These are phyloP conservation scores for Notamacropus eugenii DNA, from an alignment of 2,797 vertebrate species.

Conservation along the genomic window DNA sequence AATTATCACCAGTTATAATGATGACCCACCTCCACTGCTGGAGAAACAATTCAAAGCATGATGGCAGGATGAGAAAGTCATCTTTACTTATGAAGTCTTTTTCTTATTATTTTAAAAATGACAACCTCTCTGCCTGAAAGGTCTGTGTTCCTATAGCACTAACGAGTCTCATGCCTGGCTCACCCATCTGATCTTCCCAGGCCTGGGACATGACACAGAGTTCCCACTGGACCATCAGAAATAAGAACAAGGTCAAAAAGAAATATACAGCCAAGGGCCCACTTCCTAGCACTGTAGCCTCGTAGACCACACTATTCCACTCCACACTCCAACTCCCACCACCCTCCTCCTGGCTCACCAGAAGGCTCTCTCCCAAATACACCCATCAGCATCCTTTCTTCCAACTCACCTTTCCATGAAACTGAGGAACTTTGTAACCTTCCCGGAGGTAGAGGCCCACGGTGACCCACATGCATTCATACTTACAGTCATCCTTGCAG, in stretches of 20 bases:
- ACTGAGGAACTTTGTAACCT: conserved; percentile 94
- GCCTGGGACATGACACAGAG: neutral
- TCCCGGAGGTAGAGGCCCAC: conserved; percentile 94
- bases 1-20: neutral
- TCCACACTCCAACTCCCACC: neutral
- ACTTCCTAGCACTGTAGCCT: neutral
- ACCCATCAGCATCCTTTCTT: neutral
- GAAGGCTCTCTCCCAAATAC: neutral
- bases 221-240: conserved; percentile 4
- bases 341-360: neutral
- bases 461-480: conserved; percentile 98
- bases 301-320: neutral
- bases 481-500: conserved; percentile 94
- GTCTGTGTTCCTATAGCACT: neutral
- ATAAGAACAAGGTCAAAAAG: conserved; percentile 6
- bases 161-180: neutral
- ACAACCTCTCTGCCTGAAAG: neutral
- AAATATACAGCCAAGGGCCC: neutral
- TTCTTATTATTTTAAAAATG: neutral
- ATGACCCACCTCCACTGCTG: neutral
- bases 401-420: conserved; percentile 94
- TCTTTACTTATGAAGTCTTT: neutral
- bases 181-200: neutral
- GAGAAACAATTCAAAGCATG: neutral
- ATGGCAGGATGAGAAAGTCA: neutral